These are phyloP conservation scores for Emydura subglobosa DNA, from an alignment of 2,113 vertebrate genomes.

Conservation along the genomic window DNA sequence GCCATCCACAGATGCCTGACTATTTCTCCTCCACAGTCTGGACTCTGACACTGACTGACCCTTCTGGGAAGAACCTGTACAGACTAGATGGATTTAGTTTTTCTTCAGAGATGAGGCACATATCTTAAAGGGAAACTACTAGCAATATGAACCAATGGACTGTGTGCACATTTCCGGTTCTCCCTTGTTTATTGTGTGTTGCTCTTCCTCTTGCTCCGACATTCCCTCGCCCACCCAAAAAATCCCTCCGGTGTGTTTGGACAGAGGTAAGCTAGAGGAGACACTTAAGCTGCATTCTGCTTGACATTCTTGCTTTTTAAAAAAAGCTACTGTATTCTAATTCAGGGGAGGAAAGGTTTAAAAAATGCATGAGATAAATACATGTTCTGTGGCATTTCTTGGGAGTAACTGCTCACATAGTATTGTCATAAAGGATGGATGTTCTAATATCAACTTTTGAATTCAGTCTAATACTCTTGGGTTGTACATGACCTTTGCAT, in stretches of 20 bases:
- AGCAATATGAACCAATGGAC: background rate
- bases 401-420: background rate
- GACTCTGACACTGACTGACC: background rate
- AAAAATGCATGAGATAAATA: background rate
- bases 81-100: background rate
- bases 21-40: background rate
- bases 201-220: background rate
- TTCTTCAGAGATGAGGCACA: no score
- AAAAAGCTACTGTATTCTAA: background rate
- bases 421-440: background rate
- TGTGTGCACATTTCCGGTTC: accelerated
- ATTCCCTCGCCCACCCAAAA: accelerated
- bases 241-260: background rate
- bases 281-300: background rate
- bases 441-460: background rate
- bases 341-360: background rate
- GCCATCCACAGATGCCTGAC: background rate
- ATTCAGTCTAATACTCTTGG: background rate
- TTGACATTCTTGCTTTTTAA: no score
- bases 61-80: background rate
- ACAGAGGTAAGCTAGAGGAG: background rate
- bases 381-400: no score
- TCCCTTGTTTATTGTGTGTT: background rate
- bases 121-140: background rate
- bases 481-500: background rate